Evolutionary conservation across 1,140 invertebrate genomes (phyloP).

Genomic region (Heliconius congener): DNA sequence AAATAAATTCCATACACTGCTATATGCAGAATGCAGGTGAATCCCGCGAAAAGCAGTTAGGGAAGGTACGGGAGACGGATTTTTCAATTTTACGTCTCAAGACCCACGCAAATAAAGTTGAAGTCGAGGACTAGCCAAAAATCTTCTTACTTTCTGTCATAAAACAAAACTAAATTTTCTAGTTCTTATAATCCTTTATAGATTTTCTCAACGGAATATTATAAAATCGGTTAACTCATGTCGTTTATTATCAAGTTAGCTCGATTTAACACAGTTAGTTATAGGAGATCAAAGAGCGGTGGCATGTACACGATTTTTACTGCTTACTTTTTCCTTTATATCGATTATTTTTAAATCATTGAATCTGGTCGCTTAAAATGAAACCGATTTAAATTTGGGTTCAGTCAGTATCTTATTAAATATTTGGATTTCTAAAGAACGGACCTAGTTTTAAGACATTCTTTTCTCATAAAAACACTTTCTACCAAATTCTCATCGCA

Average conservation of each 20-base stretch:
- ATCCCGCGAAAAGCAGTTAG: too few species aligned
- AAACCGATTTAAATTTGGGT: too few species aligned
- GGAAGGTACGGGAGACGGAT: too few species aligned
- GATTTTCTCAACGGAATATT: background rate
- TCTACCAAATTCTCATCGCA: too few species aligned
- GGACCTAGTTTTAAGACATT: too few species aligned
- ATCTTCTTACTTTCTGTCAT: background rate
- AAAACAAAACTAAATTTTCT: background rate
- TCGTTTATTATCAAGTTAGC: slow-evolving; percentile 11
- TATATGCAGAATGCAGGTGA: too few species aligned
- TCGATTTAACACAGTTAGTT: slow-evolving; percentile 12
- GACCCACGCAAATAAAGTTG: too few species aligned
- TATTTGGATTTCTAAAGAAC: too few species aligned
- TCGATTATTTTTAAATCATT: background rate
- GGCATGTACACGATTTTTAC: slow-evolving; percentile 1
- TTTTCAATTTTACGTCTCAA: too few species aligned
- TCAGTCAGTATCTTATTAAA: too few species aligned
- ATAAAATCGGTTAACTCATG: background rate
- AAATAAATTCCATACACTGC: too few species aligned
- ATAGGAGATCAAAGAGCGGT: background rate
- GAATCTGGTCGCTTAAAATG: background rate
- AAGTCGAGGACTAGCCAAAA: background rate
- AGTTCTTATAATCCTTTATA: background rate
- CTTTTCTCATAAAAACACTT: too few species aligned
- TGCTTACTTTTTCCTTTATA: background rate